Percentiles rank a stretch among this genome's conserved stretches.
Conservation (phyloP, 2,797 vertebrate species). For the Strix occidentalis region DNA sequence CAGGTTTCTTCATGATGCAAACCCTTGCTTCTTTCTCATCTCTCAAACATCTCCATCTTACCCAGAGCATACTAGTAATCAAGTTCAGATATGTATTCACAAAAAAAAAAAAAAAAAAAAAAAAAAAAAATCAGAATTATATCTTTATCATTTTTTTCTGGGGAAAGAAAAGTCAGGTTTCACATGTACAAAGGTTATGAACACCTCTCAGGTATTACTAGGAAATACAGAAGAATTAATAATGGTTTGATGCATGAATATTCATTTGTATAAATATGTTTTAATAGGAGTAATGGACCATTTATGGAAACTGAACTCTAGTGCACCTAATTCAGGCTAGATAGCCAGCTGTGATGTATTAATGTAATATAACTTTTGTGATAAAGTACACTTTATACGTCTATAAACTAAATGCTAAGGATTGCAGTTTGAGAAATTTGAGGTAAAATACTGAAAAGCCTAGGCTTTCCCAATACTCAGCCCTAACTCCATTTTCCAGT, state of each 20-base stretch:
- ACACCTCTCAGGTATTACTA: too few species aligned
- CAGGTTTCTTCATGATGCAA: background rate
- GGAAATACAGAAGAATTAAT: too few species aligned
- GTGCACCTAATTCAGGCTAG: background rate
- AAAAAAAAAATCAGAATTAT: background rate
- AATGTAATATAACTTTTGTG: background rate
- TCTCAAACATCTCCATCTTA: background rate
- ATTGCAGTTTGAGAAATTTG: background rate
- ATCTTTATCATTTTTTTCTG: background rate
- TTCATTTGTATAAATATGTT: too few species aligned
- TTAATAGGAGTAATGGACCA: background rate
- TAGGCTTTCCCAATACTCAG: background rate
- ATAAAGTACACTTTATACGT: background rate
- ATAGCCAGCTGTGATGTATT: background rate
- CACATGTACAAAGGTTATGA: too few species aligned
- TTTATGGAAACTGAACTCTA: background rate
- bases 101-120: background rate
- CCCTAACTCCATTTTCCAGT: background rate
- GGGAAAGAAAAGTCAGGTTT: too few species aligned
- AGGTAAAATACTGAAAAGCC: background rate
- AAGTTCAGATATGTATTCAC: background rate
- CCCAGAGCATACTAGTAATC: background rate
- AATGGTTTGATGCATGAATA: too few species aligned
- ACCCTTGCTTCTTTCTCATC: background rate
- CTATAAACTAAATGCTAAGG: background rate